Evolutionary conservation across 2,888 invertebrate genomes (phyloP).

Genomic region (Pristionchus exspectatus): DNA sequence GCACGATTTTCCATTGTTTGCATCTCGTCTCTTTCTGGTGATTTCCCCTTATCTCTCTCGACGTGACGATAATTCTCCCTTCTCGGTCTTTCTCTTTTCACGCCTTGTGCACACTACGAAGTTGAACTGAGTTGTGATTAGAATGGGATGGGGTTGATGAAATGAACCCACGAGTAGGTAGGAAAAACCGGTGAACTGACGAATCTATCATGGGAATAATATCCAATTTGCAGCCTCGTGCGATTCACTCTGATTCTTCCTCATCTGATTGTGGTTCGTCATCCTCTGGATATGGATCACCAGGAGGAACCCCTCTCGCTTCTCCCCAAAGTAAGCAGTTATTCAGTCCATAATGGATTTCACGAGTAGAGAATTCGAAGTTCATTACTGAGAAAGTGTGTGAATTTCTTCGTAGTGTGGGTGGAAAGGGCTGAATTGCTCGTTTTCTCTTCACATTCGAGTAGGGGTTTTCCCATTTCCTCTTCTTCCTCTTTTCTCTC

Average conservation of each 20-base stretch:
- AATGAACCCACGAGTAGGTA: not conserved
- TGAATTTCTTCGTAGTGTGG: not conserved
- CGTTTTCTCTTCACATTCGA: no score
- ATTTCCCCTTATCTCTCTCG: conserved; percentile 1
- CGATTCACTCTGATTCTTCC: conserved; percentile 51
- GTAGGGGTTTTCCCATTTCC: conserved; percentile 16
- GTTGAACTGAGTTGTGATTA: not conserved
- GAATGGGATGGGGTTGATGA: not conserved
- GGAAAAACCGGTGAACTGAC: not conserved
- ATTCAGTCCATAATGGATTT: not conserved
- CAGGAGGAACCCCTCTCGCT: conserved; percentile 76
- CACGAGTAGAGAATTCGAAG: not conserved
- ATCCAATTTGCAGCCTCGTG: conserved; percentile 25
- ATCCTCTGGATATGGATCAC: conserved; percentile 77
- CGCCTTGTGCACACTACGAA: conserved; percentile 12
- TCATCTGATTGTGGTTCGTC: conserved; percentile 68
- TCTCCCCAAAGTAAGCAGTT: conserved; percentile 58
- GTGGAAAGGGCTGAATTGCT: conserved; percentile 50
- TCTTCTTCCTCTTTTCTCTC: not conserved
- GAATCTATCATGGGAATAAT: not conserved
- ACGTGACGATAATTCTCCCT: not conserved
- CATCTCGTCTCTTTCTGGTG: not conserved
- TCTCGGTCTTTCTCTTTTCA: not conserved
- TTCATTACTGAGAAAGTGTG: not conserved
- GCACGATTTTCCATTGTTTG: conserved; percentile 21